A percentile compares a stretch with the other conserved stretches of the same genome.
Conservation (phyloP, 2,888 invertebrate genomes). For the Ectemnius lituratus region DNA sequence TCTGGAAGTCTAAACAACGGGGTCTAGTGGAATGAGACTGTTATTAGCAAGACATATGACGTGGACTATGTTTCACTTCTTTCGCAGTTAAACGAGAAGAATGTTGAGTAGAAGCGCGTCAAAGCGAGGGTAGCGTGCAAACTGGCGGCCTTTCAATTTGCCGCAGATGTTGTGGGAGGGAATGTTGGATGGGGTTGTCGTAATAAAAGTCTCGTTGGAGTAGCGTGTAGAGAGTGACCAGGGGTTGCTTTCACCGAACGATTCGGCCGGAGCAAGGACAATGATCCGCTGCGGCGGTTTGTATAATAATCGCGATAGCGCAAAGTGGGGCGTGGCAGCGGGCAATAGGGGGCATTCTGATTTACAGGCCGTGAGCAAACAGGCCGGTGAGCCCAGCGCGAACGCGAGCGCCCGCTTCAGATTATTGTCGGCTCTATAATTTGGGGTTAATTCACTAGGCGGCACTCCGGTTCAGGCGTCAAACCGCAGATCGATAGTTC, state of each 20-base stretch:
- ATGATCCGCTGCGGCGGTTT: constrained; percentile 1
- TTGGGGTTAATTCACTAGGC: constrained; percentile 76
- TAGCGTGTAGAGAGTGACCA: no score
- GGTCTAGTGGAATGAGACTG: no score
- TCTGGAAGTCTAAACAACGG: no score
- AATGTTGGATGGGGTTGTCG: no score
- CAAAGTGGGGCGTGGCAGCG: constrained; percentile 62
- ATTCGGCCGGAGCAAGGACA: neutral
- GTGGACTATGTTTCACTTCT: no score
- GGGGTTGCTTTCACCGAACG: neutral
- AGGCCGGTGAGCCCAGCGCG: constrained; percentile 51
- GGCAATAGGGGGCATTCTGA: constrained; percentile 67
- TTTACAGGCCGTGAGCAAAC: constrained; percentile 71
- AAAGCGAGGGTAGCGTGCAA: no score
- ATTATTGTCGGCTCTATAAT: constrained; percentile 76
- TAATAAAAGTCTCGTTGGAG: no score
- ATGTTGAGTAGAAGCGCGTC: no score
- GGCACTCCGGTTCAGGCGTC: constrained; percentile 73
- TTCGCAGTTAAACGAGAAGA: no score
- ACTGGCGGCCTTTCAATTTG: no score
- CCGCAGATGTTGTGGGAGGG: no score
- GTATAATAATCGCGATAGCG: neutral
- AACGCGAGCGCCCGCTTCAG: constrained; percentile 45
- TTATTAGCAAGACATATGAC: no score
- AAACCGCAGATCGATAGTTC: constrained; percentile 77